Evolutionary conservation across 2,113 vertebrate species (phyloP), one percentile per base, ranked within the genome.

Genomic region (Megalops atlanticus): DNA sequence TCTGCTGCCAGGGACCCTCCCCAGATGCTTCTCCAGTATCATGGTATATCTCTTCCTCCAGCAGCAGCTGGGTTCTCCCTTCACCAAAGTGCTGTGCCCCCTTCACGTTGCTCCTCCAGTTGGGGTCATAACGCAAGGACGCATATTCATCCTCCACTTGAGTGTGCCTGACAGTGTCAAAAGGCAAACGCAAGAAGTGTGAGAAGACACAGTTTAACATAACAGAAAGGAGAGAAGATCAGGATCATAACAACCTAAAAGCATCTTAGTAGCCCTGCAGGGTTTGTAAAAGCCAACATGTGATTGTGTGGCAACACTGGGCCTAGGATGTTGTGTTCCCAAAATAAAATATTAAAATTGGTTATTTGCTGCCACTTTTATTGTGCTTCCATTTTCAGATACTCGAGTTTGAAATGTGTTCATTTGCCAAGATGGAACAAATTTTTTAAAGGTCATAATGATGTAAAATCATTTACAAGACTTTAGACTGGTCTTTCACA

Each of bases 71-170:
- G 21, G 33, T 5, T 1, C 77, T 68, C 10, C 79, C 74, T 40
- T 81, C 47, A 0, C 52, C 2, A 11, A 89, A 84, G 80, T 80
- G 1, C 73, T 70, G 64, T 0, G 15, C 83, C 79, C 7, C 84
- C 0, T 81, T 84, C 78, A 84, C 83, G 33, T 86, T 90, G 3
- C 77, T 90, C 86, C 88, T 96, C 96, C 95, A 96, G 3, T 94
- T 85, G 3, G 95, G 93, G 68, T 96, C 90, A 39, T 94, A 94
- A 11, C 90, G 90, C 6, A 95, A 88, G 76, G 85, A 88, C 52
- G 91, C 93, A 21, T 95, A 95, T 76, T 85, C 86, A 71, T 94
- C 92, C 39, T 85, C 76, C 40, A 24, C n/a, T 10, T 78, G 45
- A 54, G 49, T 72, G 52, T 75, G 84, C 68, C 89, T 92, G 85